phyloP scores from a whole-genome alignment of 1,140 invertebrate genomes.

The Drosophila melanica region DNA sequence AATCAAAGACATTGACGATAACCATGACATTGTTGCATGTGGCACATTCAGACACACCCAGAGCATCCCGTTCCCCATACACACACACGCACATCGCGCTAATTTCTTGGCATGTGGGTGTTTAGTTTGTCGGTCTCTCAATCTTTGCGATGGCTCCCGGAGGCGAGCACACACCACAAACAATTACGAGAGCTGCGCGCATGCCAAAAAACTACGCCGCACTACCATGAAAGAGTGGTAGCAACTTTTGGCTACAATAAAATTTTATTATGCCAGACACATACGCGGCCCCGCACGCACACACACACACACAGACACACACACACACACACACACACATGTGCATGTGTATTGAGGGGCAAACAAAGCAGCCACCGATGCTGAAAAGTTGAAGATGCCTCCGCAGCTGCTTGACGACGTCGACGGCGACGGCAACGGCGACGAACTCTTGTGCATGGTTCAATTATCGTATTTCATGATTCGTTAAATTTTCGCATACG shows the following conservation, averaged over 20 bases:
- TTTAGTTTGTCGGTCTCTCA: slow-evolving; percentile 47
- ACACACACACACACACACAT: slow-evolving; percentile 22
- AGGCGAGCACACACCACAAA: slow-evolving; percentile 40
- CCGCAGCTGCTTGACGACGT: slow-evolving; percentile 28
- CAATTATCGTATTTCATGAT: slow-evolving; percentile 83
- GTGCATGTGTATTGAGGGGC: slow-evolving; percentile 12
- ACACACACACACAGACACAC: slow-evolving; percentile 30
- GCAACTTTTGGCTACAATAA: slow-evolving; percentile 80
- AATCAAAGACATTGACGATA: slow-evolving; percentile 66
- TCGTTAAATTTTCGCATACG: slow-evolving; percentile 82
- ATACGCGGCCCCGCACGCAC: slow-evolving; percentile 43
- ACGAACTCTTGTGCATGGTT: slow-evolving; percentile 81
- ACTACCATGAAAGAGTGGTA: slow-evolving; percentile 62
- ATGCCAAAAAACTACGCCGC: slow-evolving; percentile 37
- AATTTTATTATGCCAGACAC: slow-evolving; percentile 82
- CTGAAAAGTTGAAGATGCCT: slow-evolving; percentile 65
- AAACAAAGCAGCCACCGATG: slow-evolving; percentile 69
- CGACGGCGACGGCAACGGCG: slow-evolving; percentile 30
- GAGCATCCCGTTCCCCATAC: slow-evolving; percentile 13
- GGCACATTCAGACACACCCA: slow-evolving; percentile 15
- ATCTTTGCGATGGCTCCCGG: slow-evolving; percentile 12
- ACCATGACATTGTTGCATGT: slow-evolving; percentile 72
- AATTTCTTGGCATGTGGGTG: slow-evolving; percentile 76
- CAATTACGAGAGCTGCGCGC: slow-evolving; percentile 61
- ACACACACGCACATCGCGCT: slow-evolving; percentile 42